A percentile compares a stretch with the other conserved stretches of the same genome.
These are phyloP conservation scores for Chlorospingus flavigularis DNA, from an alignment of 2,797 vertebrate genomes.

Conservation along the genomic window DNA sequence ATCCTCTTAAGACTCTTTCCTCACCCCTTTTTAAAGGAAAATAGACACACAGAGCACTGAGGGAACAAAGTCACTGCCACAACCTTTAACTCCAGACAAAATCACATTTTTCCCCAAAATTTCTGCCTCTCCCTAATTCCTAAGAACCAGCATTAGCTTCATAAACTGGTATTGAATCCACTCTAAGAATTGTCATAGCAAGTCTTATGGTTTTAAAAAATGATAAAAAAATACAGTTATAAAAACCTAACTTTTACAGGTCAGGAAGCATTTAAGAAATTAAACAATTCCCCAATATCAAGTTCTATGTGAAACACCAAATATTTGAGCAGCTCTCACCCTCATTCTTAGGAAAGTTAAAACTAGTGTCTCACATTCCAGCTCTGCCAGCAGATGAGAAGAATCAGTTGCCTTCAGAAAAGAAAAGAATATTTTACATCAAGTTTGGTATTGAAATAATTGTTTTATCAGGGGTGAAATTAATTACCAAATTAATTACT, in stretches of 20 bases:
- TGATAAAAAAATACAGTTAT: neutral
- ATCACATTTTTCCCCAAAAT: neutral
- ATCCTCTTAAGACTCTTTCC: neutral
- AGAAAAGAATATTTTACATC: neutral
- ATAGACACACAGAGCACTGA: neutral
- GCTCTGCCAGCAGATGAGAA: neutral
- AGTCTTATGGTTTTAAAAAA: neutral
- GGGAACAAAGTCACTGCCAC: neutral
- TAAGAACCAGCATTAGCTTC: neutral
- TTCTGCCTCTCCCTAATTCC: neutral
- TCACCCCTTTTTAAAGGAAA: neutral
- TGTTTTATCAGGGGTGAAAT: neutral
- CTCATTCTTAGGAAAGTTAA: slow-evolving; percentile 81
- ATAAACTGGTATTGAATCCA: neutral
- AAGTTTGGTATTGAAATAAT: neutral
- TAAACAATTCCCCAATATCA: neutral
- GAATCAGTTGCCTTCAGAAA: neutral
- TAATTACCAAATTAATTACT: neutral
- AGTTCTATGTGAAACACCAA: neutral
- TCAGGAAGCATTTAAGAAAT: neutral
- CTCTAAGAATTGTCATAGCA: neutral
- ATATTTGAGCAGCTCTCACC: slow-evolving; percentile 69
- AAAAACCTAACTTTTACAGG: neutral
- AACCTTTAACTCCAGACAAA: neutral
- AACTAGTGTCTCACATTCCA: slow-evolving; percentile 82